These are phyloP conservation scores for Poeciliopsis prolifica DNA, from an alignment of 2,113 vertebrate genomes.

Conservation along the genomic window DNA sequence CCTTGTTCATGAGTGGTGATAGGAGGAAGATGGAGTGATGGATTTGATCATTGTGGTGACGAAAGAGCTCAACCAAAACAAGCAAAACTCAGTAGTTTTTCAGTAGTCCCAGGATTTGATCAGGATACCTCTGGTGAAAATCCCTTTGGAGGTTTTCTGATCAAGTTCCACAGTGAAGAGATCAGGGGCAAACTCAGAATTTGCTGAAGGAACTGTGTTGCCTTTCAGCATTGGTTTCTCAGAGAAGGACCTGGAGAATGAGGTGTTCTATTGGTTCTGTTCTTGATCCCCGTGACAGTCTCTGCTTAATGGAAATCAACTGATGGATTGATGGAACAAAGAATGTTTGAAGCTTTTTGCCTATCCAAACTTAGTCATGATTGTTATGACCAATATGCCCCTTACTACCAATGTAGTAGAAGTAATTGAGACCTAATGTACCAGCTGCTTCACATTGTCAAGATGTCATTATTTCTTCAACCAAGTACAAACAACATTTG, in stretches of 20 bases:
- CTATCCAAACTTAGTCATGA: neutral
- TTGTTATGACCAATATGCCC: too few relatives aligned
- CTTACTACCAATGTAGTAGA: too few relatives aligned
- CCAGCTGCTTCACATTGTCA: neutral
- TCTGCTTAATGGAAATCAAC: neutral
- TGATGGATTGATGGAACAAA: neutral
- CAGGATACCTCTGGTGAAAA: too few relatives aligned
- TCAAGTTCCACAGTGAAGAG: neutral
- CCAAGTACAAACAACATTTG: neutral
- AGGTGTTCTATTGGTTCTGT: neutral
- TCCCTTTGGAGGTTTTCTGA: neutral
- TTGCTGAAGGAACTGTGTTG: neutral
- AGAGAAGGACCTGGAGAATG: neutral
- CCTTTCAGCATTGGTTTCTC: neutral
- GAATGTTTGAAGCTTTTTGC: neutral
- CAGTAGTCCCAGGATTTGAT: neutral
- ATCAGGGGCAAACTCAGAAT: neutral
- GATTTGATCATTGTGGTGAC: too few relatives aligned
- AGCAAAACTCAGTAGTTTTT: too few relatives aligned
- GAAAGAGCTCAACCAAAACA: too few relatives aligned
- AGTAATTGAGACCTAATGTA: too few relatives aligned
- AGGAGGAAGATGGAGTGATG: too few relatives aligned
- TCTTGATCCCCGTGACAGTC: neutral
- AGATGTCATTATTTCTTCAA: neutral
- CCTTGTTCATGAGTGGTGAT: too few relatives aligned